Evolutionary conservation across 2,888 invertebrate genomes (phyloP), one percentile per base, ranked within the genome.

Genomic region (Eulithis testata): DNA sequence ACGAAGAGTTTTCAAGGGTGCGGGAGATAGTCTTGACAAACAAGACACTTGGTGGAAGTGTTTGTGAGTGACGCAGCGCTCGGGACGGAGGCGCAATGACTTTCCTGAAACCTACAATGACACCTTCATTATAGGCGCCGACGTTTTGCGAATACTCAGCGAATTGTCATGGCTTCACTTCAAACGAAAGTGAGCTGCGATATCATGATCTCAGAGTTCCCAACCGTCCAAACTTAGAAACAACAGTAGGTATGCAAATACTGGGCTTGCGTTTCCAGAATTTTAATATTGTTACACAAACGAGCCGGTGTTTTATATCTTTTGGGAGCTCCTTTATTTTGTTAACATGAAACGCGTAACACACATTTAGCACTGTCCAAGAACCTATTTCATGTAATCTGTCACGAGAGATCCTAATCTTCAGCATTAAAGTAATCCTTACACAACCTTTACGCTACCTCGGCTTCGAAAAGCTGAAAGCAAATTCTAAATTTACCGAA

Each of bases 51-150:
- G 74, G 69, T 65, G 75, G 70, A 76, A 77, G 76, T 74, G 71
- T 74, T 74, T 65, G 71, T 58, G 66, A 71, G 74, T 80, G 83
- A 84, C 79, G 78, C 74, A 72, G 77, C 75, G 81, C 79, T 83
- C 77, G 72, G 70, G 73, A 65, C 71, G 72, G 61, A 55, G 57
- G 80, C 77, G 88, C 86, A 89, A 89, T 85, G 77, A 81, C 77
- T 79, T 80, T 76, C 77, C 77, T 79, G 79, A 86, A 81, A 80
- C 72, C 68, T 78, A 85, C 82, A 86, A 86, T 87, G 88, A 88
- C 87, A 84, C 84, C 84, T 88, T 88, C 86, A 89, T 89, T 89
- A 88, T 80, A 79, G 76, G 67, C 75, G 82, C 78, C 87, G 88
- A 89, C 87, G 83, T 83, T 82, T 84, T 78, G 76, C 80, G 83